Evolutionary conservation across 2,113 vertebrate species (phyloP).

Genomic region (Taurulus bubalis): DNA sequence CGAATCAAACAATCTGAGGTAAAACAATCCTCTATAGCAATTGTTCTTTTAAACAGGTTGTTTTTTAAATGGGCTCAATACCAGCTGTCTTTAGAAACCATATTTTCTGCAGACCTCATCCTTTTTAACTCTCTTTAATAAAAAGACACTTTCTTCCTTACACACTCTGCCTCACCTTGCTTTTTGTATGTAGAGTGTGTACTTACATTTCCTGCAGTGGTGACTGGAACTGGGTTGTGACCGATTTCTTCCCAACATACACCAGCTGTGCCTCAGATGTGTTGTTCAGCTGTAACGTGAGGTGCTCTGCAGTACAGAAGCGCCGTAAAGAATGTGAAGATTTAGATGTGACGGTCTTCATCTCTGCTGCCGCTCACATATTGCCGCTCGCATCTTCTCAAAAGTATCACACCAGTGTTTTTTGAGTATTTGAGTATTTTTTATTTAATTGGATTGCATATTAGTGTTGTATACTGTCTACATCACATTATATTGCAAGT

Average conservation of each 20-base stretch:
- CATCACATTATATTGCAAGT: background rate
- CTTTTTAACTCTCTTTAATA: slow-evolving; percentile 2
- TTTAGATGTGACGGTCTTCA: background rate
- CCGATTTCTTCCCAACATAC: background rate
- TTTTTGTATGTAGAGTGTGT: background rate
- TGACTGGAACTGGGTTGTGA: background rate
- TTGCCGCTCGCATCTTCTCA: too few species aligned
- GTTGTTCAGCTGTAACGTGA: slow-evolving; percentile 1
- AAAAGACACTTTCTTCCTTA: background rate
- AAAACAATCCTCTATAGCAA: background rate
- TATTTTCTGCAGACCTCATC: slow-evolving; percentile 8
- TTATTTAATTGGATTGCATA: background rate
- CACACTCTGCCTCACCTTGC: background rate
- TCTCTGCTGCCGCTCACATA: background rate
- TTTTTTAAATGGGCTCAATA: background rate
- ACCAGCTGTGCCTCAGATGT: background rate
- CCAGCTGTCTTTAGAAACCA: background rate
- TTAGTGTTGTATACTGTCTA: background rate
- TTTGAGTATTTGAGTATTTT: too few species aligned
- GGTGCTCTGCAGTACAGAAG: background rate
- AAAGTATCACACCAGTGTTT: too few species aligned
- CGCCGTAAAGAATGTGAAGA: background rate
- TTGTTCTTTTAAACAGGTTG: background rate
- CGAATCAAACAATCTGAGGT: background rate
- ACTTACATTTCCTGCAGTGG: background rate